Evolutionary conservation across 2,888 invertebrate species (phyloP).

Genomic region (Pristionchus maxplancki): DNA sequence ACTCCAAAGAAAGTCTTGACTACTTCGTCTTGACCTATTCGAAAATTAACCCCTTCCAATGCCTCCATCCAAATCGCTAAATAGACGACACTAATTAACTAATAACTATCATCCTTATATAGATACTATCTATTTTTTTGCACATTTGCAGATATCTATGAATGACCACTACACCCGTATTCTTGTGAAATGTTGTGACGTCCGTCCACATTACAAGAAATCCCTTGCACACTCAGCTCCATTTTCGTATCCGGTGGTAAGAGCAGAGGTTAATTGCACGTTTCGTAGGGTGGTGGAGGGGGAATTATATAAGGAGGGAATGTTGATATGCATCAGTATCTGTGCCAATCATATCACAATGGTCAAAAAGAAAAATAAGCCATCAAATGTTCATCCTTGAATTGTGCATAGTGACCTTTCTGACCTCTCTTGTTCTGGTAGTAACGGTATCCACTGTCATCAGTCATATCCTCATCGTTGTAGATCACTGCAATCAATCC

Average conservation of each 20-base stretch:
- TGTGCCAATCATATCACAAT: not conserved
- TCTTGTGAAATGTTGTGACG: not conserved
- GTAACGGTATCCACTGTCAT: not conserved
- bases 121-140: not conserved
- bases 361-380: too few species aligned
- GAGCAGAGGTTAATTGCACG: not conserved
- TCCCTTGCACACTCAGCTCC: not conserved
- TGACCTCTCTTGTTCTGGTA: constrained; percentile 14
- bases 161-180: not conserved
- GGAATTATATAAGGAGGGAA: not conserved
- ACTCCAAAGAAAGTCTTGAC: not conserved
- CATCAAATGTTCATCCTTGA: too few species aligned
- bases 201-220: not conserved
- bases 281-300: not conserved
- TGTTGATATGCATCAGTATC: not conserved
- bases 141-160: not conserved
- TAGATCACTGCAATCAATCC: constrained; percentile 21
- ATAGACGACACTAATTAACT: not conserved
- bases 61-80: not conserved
- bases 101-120: too few species aligned
- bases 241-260: constrained; percentile 2
- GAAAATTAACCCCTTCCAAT: too few species aligned
- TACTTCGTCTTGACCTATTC: too few species aligned
- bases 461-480: not conserved
- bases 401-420: too few species aligned